A percentile compares a stretch with the other conserved stretches of the same genome.
phyloP scores from a whole-genome alignment of 2,113 vertebrate species.

The Rattus rattus region DNA sequence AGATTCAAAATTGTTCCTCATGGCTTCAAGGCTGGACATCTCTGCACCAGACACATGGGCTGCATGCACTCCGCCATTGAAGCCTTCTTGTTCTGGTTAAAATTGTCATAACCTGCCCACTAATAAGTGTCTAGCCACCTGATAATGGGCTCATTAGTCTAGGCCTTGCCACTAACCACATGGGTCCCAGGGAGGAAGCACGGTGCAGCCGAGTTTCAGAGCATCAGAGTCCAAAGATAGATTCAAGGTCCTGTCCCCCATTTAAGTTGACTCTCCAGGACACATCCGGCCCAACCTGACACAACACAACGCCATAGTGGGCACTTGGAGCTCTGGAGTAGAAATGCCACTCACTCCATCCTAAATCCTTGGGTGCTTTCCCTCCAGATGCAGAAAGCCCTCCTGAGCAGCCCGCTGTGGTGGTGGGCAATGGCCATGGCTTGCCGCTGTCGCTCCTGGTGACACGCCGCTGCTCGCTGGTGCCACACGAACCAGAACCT shows the following conservation, averaged over 20 bases:
- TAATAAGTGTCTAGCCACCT: too few relatives aligned
- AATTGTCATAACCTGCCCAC: background rate
- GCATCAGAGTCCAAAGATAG: background rate
- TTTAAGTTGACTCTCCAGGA: background rate
- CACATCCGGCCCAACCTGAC: background rate
- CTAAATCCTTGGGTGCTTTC: conserved; percentile 68
- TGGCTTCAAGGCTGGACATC: background rate
- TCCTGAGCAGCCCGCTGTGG: conserved; percentile 57
- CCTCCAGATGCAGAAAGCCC: conserved; percentile 84
- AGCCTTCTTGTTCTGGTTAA: background rate
- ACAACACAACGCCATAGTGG: background rate
- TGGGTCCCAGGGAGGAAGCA: background rate
- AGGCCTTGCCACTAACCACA: background rate
- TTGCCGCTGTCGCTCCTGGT: conserved; percentile 69
- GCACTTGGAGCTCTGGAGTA: background rate
- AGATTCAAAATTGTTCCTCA: too few relatives aligned
- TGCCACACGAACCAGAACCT: conserved; percentile 89
- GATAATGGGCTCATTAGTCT: background rate
- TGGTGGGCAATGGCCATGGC: conserved; percentile 77
- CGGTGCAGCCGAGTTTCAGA: background rate
- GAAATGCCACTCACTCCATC: conserved; percentile 80
- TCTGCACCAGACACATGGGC: background rate
- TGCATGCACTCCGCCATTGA: fast-evolving
- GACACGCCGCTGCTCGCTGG: background rate
- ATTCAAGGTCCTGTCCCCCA: background rate